Base-by-base conservation (phyloP, 2,888 invertebrate genomes). In the Stenoptilia bipunctidactyla region DNA sequence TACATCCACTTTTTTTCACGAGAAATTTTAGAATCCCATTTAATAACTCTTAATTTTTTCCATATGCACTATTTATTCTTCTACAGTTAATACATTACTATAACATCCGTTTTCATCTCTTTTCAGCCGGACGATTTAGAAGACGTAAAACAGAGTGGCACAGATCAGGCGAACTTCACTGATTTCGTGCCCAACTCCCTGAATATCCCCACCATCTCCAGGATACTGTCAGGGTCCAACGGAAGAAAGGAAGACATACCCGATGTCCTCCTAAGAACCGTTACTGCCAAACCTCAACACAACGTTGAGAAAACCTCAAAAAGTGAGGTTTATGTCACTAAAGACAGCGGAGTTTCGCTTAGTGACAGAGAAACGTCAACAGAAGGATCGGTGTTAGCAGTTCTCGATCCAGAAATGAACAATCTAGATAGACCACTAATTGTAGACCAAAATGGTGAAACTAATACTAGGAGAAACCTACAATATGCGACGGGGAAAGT, bases 201-300 rank as follows among this genome's bases (percentile, higher is more conserved):
- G 40, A 90, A 91, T 64, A 90, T 92, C 54, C 92, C 94, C 2
- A 92, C 92, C 48, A 94, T 95, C 50, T 91, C 93, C 2, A 85
- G 95, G 40, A 94, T 95, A 56, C 76, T 95, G 15, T 92, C 92
- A 38, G 94, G 94, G 1, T 92, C 93, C 38, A 94, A 93, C 61
- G 94, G 94, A 0, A 85, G 92, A 20, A 92, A 92, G 52, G 92
- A 92, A 49, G 92, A 92, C 53, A 90, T 93, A 40, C 91, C 93
- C 0, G 92, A 92, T 47, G 91, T 93, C 34, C 72, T 93, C 0
- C 70, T 92, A 15, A 85, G 89, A 44, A 88, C 89, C 0, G 89
- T 90, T 27, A 90, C 91, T 1, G 86, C 88, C 1, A 84, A 82
- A 53, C 85, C 85, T 6, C 80, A 77, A 45, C 79, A 79, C 52